Conservation (phyloP, 2,888 invertebrate species). For the Aradus depressus region DNA sequence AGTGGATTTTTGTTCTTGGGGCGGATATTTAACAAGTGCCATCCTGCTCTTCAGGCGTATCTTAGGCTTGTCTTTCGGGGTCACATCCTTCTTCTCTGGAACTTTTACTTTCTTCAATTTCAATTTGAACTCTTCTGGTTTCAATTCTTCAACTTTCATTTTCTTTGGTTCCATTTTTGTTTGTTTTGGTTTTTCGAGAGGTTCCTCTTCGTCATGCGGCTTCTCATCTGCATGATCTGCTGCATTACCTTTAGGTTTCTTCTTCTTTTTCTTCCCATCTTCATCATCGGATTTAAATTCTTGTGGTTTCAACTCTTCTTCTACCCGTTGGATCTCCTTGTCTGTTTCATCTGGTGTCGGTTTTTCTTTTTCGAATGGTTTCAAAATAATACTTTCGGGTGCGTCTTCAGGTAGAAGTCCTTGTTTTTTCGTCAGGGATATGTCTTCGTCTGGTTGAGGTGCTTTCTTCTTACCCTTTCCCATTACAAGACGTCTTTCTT, state of each 20-base stretch:
- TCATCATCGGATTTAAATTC: constrained; percentile 26
- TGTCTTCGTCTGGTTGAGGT: constrained; percentile 33
- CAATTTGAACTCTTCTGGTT: constrained; percentile 29
- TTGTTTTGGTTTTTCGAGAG: constrained; percentile 11
- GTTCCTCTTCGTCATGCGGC: background rate
- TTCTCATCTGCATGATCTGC: constrained; percentile 33
- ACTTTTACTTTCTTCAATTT: constrained; percentile 29
- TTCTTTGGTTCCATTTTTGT: constrained; percentile 28
- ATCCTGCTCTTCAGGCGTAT: constrained; percentile 29
- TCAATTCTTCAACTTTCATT: constrained; percentile 24
- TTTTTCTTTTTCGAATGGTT: constrained; percentile 35
- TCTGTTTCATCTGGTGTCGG: constrained; percentile 35
- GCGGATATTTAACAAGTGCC: constrained; percentile 29
- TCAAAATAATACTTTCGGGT: constrained; percentile 36
- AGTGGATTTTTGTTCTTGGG: constrained; percentile 26
- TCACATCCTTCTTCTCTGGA: constrained; percentile 26
- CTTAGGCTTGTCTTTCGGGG: constrained; percentile 18
- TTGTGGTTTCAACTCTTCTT: constrained; percentile 28
- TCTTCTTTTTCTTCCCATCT: constrained; percentile 33
- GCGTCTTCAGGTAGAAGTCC: constrained; percentile 37
- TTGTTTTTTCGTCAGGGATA: constrained; percentile 37
- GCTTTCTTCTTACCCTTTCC: constrained; percentile 31
- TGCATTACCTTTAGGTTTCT: constrained; percentile 28
- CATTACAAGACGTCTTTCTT: constrained; percentile 26
- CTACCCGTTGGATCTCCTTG: constrained; percentile 31